A percentile compares a stretch with the other conserved stretches of the same genome.
Evolutionary conservation across 2,113 vertebrate species (phyloP).

Genomic region (Gopherus flavomarginatus): DNA sequence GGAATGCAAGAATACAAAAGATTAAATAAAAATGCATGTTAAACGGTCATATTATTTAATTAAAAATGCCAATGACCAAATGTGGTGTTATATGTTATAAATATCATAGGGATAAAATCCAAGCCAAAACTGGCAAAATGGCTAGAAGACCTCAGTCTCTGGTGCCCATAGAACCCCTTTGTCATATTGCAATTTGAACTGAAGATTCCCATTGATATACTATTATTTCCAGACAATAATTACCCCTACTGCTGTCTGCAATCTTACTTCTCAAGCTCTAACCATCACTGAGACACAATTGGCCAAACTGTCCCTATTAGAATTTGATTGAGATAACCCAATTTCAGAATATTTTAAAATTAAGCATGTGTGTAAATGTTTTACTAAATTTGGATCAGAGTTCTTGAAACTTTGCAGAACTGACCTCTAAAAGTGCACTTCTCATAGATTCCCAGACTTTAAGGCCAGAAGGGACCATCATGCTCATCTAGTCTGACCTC

Average conservation of each 20-base stretch:
- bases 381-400: neutral
- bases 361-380: neutral
- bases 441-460: neutral
- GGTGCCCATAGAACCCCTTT: neutral
- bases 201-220: neutral
- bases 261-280: neutral
- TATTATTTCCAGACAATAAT: neutral
- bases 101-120: neutral
- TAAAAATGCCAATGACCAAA: neutral
- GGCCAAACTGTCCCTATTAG: neutral
- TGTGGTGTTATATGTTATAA: neutral
- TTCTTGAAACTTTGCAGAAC: neutral
- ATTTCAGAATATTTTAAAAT: neutral
- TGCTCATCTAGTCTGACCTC: neutral
- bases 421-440: neutral
- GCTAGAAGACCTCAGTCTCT: neutral
- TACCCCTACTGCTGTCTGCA: neutral
- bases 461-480: neutral
- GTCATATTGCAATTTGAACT: neutral
- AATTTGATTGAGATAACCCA: neutral
- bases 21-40: conserved; percentile 1
- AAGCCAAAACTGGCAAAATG: neutral
- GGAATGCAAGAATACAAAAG: neutral
- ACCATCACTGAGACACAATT: neutral
- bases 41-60: rapidly evolving